Evolutionary conservation across 2,888 invertebrate species (phyloP), one percentile per base, ranked within the genome.

Genomic region (Tuta absoluta): DNA sequence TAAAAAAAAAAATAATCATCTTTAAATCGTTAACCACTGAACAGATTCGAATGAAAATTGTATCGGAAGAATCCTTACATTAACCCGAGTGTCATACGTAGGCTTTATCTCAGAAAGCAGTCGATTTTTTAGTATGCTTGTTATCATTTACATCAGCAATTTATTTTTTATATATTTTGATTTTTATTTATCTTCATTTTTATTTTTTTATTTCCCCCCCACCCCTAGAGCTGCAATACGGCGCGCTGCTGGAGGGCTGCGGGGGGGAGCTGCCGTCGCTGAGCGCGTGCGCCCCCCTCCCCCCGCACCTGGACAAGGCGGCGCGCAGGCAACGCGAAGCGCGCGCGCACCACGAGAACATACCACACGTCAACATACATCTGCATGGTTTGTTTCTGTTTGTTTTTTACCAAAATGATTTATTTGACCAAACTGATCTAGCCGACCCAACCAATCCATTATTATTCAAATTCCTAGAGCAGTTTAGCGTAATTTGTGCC

Each of bases 291-390:
- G 85, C 90, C 69, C 89, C 92, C 73, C 84, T 87, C 85, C 87
- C 92, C 87, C 85, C 88, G 84, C 82, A 85, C 84, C 81, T 86
- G 68, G 95, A 95, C 91, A 95, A 95, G 79, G 94, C 94, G 78
- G 78, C 87, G 64, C 85, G 89, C 17, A 80, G 86, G 3, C 86
- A 84, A 69, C 94, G 94, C 84, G 89, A 94, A 76, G 93, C 94
- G 76, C 94, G 94, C 71, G 94, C 95, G 80, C 94, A 94, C 73
- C 91, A 95, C 82, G 95, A 96, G 83, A 95, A 95, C 90, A 87
- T 95, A 76, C 94, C 95, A 76, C 95, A 95, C 92, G 94, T 95
- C 92, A 96, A 96, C 93, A 95, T 95, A 79, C 96, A 96, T 89
- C 93, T 95, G 77, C 95, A 96, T 89, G 96, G 97, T 97, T 95